Evolutionary conservation across 1,140 invertebrate genomes (phyloP), one percentile per base, ranked within the genome.

Genomic region (Zophobas atratus): DNA sequence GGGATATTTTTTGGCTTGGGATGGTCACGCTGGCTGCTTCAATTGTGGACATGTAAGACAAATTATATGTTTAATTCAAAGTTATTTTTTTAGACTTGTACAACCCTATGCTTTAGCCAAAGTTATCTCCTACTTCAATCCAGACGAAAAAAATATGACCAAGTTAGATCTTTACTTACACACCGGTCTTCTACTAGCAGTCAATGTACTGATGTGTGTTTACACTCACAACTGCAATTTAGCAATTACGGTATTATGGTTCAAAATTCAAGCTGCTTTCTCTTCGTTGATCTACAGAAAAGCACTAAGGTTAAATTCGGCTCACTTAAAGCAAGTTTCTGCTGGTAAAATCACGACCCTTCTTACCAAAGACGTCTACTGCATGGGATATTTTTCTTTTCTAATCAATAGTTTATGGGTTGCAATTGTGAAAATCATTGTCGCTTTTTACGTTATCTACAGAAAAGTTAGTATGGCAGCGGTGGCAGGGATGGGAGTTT

Each of bases 261-360:
- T 71, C 20, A 36, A 39, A 33, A 71, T 71, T 38, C 70, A 46
- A n/a, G 35, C 96, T 43, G 92, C 94, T 0, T 92, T 93, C 84
- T 94, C 92, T 81, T 93, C 94, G 0, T 88, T 96, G 51, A 92
- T 97, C 77, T 97, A 96, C 86, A 90, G 94, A 85, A 97, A 96
- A 92, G 89, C 92, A n/a, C 85, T 95, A 41, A 89, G 89, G 33
- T 83, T 95, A 4, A 94, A 90, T 67, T 46, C 41, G 1, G n/a
- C 35, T 6, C 32, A 6, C n/a, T 33, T 57, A 41, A 91, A 91
- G 20, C 89, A 94, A 82, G 95, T 94, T 2, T 95, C 94, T 1
- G 90, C 91, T 48, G 96, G 97, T 6, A 94, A 98, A 88, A 93
- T 98, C 84, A 93, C 98, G 6, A 99, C 98, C 87, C 89, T 98